Evolutionary conservation across 2,888 invertebrate species (phyloP).

Genomic region (Liodrosophila aerea): DNA sequence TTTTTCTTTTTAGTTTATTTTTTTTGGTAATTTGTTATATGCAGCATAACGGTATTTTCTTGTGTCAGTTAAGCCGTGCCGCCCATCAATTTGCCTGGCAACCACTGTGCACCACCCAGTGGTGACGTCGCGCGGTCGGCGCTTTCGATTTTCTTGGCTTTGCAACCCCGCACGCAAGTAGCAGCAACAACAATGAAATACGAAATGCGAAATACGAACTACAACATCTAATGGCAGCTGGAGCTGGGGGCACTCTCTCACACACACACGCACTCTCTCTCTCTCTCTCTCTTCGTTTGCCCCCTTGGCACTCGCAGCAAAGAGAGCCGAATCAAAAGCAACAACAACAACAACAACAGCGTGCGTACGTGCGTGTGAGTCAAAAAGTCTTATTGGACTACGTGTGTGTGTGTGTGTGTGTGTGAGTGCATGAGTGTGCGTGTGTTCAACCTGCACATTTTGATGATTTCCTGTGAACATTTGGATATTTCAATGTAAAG

Average conservation of each 20-base stretch:
- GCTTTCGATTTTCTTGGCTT: conserved; percentile 66
- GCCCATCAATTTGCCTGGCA: conserved; percentile 9
- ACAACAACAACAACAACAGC: conserved; percentile 3
- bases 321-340: conserved; percentile 41
- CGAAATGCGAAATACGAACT: conserved; percentile 33
- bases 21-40: neutral
- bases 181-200: conserved; percentile 9
- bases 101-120: conserved; percentile 49
- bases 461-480: conserved; percentile 78
- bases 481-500: conserved; percentile 75
- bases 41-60: too few species aligned
- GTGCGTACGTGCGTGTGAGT: conserved; percentile 27
- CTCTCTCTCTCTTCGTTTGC: conserved; percentile 1
- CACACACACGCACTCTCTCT: conserved; percentile 22
- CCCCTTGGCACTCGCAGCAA: conserved; percentile 21
- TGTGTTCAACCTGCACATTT: conserved; percentile 55
- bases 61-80: conserved; percentile 7
- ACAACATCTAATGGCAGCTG: conserved; percentile 50
- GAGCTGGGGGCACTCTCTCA: too few species aligned
- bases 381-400: conserved; percentile 47
- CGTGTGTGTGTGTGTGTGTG: conserved; percentile 16
- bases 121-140: conserved; percentile 34
- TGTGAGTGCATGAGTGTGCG: conserved; percentile 44
- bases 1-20: neutral
- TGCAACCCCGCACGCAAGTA: conserved; percentile 65